Conservation (phyloP, 2,113 vertebrate genomes). For the Tretioscincus oriximinensis region DNA sequence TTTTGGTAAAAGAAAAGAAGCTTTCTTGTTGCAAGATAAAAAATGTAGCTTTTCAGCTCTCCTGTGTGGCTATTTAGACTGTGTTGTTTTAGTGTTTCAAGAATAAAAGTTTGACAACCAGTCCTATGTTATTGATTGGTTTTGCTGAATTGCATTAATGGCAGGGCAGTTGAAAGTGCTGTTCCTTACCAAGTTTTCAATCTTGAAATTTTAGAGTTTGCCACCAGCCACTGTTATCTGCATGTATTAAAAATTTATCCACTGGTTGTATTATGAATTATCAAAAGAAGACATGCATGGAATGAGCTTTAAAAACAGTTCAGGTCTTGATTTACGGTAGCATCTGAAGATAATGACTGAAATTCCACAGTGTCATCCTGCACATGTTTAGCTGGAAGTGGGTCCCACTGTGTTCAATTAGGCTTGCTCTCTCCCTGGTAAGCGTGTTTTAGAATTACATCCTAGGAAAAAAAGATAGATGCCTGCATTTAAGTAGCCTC, state of each 20-base stretch:
- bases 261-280: slow-evolving; percentile 40
- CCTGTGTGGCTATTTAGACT: neutral
- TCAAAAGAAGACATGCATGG: neutral
- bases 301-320: neutral
- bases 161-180: slow-evolving; percentile 9
- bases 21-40: neutral
- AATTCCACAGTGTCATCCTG: neutral
- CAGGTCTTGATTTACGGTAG: slow-evolving; percentile 8
- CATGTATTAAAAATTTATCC: slow-evolving; percentile 18
- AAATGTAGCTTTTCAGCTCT: neutral
- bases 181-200: slow-evolving; percentile 16
- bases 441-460: neutral
- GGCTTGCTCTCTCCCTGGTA: neutral
- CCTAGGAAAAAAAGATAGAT: accelerated
- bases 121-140: slow-evolving; percentile 3
- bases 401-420: neutral
- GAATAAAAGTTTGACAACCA: slow-evolving; percentile 12
- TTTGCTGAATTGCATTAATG: neutral
- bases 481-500: slow-evolving; percentile 34
- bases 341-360: neutral
- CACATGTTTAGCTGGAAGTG: neutral
- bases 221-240: slow-evolving; percentile 48
- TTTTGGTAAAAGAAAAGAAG: neutral
- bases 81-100: neutral
- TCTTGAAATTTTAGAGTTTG: slow-evolving; percentile 47